Base-by-base conservation (phyloP, 1,140 invertebrate genomes). In the Hyphantria cunea region DNA sequence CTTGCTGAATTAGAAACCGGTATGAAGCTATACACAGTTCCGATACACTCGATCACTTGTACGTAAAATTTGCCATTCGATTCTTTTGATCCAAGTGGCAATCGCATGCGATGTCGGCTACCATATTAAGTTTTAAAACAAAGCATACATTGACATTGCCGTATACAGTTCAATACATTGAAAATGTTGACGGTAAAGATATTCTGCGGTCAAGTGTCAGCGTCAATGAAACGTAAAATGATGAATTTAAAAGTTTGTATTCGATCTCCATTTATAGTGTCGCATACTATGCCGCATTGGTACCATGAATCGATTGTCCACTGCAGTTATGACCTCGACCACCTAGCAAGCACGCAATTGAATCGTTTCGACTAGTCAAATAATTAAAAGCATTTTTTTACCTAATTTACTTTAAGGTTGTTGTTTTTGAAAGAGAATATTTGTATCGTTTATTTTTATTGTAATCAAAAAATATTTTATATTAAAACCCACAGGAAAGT, bases 291-390 rank as follows among this genome's bases (percentile, higher is more conserved):
- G 79, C 76, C 78, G 80, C 83, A 76, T 88, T 73, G 71, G 76
- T 83, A 83, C 76, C 55, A 54, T 78, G 82, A 84, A 86, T 88
- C 82, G 78, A 88, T 85, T 84, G 82, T 80, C 82, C 79, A 80
- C 72, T 83, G 83, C 80, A 80, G 80, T 81, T 74, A 78, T 64
- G 76, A 72, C 76, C 76, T 85, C 80, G 82, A 74, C 81, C 79
- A 85, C 79, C 76, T 74, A 69, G 66, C 58, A 65, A 73, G 72
- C 77, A 83, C 79, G 80, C 82, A 83, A 83, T 76, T 74, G 69
- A 73, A 70, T 78, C 68, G 64, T 75, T 78, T 67, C 61, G 60
- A 69, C 71, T 68, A 54, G 54, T 67, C 72, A 78, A 77, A 77
- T 74, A 50, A 72, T 72, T 74, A 70, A 64, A 72, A 75, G 69